Base-by-base conservation (phyloP, 1,140 invertebrate species). In the Micrasema minimum region DNA sequence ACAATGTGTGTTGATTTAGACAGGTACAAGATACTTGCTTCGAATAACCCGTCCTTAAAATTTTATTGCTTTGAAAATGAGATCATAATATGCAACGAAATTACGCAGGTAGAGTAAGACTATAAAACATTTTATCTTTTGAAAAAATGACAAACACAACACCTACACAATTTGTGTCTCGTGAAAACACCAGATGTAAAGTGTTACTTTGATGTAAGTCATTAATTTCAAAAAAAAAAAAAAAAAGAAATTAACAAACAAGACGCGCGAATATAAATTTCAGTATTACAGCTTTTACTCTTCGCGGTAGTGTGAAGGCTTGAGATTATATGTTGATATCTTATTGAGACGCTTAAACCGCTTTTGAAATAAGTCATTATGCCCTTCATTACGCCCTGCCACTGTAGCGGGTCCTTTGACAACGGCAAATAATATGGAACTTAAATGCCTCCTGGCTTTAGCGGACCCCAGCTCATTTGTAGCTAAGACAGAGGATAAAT, bases 301-400 rank as follows among this genome's bases (percentile, higher is more conserved):
- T 57, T 35, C 26, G n/a, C 53, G 31, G 7, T 16, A 14, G 53
- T 35, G 53, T 65, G 23, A 65, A 65, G 41, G 43, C 18, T 35
- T 16, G 26, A 65, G 45, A 35, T 51, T 38, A 66, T 53, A 41
- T 51, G 45, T 55, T 68, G 66, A 68, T 68, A 53, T 69, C 46
- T 26, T 69, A 69, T 69, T 62, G 68, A 69, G 68, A 61, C 68
- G 20, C 62, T 69, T 38, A 61, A 61, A 38, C 68, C 46, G 55
- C 55, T 62, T 67, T 62, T 43, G 35, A 50, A 69, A 69, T 61
- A 69, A 69, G 68, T 69, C 68, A 69, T 62, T 69, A 62, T 14
- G 37, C 22, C 43, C 35, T 62, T 62, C 23, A 69, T 69, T 62
- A 62, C 45, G 41, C 23, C 14, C 31, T 23, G 66, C 66, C 50